Conservation (phyloP, 2,113 vertebrate species). For the Mionectes macconnelli region DNA sequence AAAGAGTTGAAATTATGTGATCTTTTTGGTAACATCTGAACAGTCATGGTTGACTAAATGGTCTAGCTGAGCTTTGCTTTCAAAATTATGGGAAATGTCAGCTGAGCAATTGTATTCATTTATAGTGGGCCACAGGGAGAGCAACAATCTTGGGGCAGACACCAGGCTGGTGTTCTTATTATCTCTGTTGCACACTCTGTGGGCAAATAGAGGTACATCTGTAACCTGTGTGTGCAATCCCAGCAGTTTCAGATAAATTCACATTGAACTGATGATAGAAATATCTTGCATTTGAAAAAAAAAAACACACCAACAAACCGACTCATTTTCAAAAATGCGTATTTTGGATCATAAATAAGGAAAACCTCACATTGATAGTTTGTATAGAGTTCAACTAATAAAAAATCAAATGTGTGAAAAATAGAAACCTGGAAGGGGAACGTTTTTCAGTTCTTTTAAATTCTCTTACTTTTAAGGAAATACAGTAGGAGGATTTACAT, state of each 20-base stretch:
- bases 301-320: too few relatives aligned
- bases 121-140: neutral
- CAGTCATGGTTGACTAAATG: neutral
- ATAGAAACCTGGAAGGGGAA: neutral
- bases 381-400: neutral
- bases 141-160: neutral
- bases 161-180: neutral
- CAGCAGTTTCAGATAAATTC: neutral
- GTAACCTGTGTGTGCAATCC: neutral
- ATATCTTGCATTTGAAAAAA: neutral
- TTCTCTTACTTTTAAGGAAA: neutral
- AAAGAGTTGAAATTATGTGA: neutral
- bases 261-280: neutral
- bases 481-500: neutral
- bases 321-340: rapidly evolving
- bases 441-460: neutral
- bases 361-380: neutral
- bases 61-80: neutral
- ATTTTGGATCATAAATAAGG: neutral
- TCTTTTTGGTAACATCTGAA: neutral
- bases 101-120: neutral
- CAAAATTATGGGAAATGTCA: neutral
- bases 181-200: neutral
- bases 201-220: neutral
- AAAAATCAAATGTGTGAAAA: neutral